phyloP scores from a whole-genome alignment of 2,797 vertebrate genomes.

The Octomys mimax region DNA sequence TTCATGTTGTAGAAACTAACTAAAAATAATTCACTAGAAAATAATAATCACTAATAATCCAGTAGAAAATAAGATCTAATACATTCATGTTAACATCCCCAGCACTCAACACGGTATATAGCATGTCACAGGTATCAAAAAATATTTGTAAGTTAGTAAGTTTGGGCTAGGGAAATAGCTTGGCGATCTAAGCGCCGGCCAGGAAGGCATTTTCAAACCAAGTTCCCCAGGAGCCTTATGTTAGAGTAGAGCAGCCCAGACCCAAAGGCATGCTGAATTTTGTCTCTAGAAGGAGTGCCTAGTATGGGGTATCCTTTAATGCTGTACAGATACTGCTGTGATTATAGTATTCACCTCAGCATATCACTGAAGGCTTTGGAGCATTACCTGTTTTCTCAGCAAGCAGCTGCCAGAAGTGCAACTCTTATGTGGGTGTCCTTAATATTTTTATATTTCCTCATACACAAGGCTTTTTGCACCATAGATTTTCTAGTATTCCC shows the following conservation, averaged over 20 bases:
- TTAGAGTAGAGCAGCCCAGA: neutral
- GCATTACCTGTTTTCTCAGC: constrained; percentile 1
- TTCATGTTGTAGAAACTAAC: neutral
- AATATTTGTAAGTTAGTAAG: neutral
- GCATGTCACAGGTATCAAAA: neutral
- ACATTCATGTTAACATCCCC: neutral
- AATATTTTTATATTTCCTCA: constrained; percentile 20
- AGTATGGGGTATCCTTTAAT: neutral
- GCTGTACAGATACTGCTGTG: neutral
- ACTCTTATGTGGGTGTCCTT: neutral
- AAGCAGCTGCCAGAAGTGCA: neutral
- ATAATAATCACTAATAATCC: no score
- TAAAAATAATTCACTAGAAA: no score
- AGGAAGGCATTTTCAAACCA: neutral
- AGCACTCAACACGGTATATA: neutral
- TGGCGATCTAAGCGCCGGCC: neutral
- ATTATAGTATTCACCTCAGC: constrained; percentile 47
- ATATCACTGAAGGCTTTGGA: neutral
- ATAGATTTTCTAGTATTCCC: constrained; percentile 36
- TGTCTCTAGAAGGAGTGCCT: neutral
- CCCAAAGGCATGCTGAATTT: neutral
- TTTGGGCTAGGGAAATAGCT: no score
- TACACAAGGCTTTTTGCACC: constrained; percentile 5
- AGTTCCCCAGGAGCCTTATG: neutral
- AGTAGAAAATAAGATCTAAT: neutral